phyloP scores from a whole-genome alignment of 2,797 vertebrate genomes.

The Mycteria americana region DNA sequence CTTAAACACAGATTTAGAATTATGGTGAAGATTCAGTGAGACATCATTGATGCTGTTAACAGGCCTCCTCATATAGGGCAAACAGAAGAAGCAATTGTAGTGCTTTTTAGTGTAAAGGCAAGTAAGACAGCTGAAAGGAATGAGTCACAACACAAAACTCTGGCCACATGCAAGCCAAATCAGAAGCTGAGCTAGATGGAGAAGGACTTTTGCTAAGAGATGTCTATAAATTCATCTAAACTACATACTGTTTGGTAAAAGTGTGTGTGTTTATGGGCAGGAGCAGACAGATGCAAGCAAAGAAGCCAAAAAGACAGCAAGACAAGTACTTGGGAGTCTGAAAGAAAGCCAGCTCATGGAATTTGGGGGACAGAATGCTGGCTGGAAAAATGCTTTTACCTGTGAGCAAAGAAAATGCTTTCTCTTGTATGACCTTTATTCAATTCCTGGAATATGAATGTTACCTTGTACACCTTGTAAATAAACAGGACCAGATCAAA shows the following conservation, averaged over 20 bases:
- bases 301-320: not conserved
- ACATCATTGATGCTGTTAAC: not conserved
- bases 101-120: not conserved
- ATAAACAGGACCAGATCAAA: not conserved
- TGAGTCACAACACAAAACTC: not conserved
- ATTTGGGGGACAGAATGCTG: not conserved
- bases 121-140: not conserved
- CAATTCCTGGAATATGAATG: not conserved
- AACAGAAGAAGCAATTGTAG: not conserved
- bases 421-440: not conserved
- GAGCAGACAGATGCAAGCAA: not conserved
- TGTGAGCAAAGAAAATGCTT: not conserved
- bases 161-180: not conserved
- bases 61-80: not conserved
- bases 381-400: not conserved
- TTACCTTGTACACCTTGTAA: not conserved
- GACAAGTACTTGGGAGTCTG: not conserved
- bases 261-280: not conserved
- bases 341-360: not conserved
- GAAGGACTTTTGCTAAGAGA: not conserved
- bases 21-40: not conserved
- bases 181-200: not conserved
- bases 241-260: not conserved
- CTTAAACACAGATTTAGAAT: not conserved
- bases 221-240: not conserved